These are phyloP conservation scores for Dermatemys mawii DNA, from an alignment of 2,113 vertebrate genomes.

Conservation along the genomic window DNA sequence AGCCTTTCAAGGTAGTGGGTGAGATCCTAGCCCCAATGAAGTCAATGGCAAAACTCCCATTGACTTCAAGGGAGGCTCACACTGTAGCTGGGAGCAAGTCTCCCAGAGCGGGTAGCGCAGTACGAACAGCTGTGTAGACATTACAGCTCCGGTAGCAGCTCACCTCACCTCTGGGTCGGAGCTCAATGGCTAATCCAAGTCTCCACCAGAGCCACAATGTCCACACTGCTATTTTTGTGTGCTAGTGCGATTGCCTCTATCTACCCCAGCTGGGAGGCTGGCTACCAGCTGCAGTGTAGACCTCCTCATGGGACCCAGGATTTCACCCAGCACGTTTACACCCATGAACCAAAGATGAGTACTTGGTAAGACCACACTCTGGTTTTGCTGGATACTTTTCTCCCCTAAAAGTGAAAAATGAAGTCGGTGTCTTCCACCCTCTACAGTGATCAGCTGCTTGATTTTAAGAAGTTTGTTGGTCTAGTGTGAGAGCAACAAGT, in stretches of 20 bases:
- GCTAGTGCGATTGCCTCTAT: neutral
- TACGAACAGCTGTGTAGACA: neutral
- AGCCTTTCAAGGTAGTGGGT: conserved; percentile 2
- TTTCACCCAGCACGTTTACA: neutral
- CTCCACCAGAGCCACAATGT: neutral
- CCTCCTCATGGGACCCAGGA: neutral
- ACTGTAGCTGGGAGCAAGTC: no score
- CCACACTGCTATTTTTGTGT: neutral
- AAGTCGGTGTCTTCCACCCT: neutral
- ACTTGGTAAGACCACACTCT: neutral
- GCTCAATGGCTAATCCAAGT: neutral
- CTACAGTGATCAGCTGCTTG: neutral
- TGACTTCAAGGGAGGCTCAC: neutral
- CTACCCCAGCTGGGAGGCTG: neutral
- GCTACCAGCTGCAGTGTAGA: neutral
- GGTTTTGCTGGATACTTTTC: neutral
- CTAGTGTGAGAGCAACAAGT: conserved; percentile 40
- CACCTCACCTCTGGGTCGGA: neutral
- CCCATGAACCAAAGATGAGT: neutral
- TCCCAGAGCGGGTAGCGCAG: no score
- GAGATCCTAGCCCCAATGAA: neutral
- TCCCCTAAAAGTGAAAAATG: conserved; percentile 22
- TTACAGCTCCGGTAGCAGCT: neutral
- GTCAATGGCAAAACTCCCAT: neutral
- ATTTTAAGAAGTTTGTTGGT: conserved; percentile 50